These are phyloP conservation scores for Oryzias curvinotus DNA, from an alignment of 2,113 vertebrate genomes.

Conservation along the genomic window DNA sequence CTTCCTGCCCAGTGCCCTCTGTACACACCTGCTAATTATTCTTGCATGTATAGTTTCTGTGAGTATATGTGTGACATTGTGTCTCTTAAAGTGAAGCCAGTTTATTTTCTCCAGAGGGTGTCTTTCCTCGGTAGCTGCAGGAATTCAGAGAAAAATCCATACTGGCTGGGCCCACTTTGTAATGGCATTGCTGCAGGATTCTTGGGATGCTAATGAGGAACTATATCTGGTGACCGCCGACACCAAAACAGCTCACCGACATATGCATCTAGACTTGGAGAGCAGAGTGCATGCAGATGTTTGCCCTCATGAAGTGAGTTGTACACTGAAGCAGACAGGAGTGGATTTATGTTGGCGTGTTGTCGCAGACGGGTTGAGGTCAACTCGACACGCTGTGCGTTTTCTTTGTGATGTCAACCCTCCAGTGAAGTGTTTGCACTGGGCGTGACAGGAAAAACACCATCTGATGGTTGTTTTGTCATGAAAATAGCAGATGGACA, in stretches of 20 bases:
- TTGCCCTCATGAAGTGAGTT: not conserved
- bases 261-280: not conserved
- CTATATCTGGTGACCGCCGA: no score
- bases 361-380: not conserved
- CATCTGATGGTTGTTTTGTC: slow-evolving; percentile 26
- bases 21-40: slow-evolving; percentile 68
- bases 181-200: slow-evolving; percentile 25
- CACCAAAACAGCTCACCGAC: not conserved
- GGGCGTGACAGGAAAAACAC: slow-evolving; percentile 23
- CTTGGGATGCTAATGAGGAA: slow-evolving; percentile 49
- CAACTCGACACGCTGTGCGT: slow-evolving; percentile 6
- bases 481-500: slow-evolving; percentile 25
- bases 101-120: slow-evolving; percentile 35
- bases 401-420: not conserved
- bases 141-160: slow-evolving; percentile 3
- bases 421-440: not conserved
- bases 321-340: not conserved
- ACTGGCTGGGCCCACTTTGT: slow-evolving; percentile 14
- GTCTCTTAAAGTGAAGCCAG: slow-evolving; percentile 37
- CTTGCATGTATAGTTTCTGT: slow-evolving; percentile 1
- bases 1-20: slow-evolving; percentile 48
- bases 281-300: not conserved
- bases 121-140: slow-evolving; percentile 4
- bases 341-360: not conserved
- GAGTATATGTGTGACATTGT: slow-evolving; percentile 31